Base-by-base conservation (phyloP, 30 jellyfish, hydroid and myxozoan genomes). In the Clytia hemisphaerica region DNA sequence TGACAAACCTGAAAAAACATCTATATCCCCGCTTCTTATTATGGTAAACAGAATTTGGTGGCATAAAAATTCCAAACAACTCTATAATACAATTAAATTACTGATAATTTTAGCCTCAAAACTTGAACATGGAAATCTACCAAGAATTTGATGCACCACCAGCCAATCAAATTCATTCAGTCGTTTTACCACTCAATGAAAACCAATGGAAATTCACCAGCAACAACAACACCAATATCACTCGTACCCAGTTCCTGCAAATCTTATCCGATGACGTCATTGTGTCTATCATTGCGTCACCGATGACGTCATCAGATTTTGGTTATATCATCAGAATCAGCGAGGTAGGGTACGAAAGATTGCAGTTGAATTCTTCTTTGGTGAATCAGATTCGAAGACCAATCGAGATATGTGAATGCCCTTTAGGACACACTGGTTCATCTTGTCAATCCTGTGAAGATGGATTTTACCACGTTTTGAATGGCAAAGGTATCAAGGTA, bases 371-470 rank as follows among this genome's bases (percentile, higher is more conserved):
- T 21, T n/a, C 0, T 21, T n/a, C n/a, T n/a, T n/a, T n/a, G n/a
- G n/a, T n/a, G n/a, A n/a, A n/a, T n/a, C n/a, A n/a, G n/a, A n/a
- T n/a, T n/a, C n/a, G n/a, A n/a, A n/a, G n/a, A n/a, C 65, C 34
- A 37, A 85, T 83, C 25, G 95, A 83, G 67, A 61, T 46, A 25
- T 83, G 95, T 69, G 67, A 46, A 9, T 83, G 95, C 35, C 91
- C 91, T 19, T 9, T 57, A 5, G 91, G 91, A 18, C 75, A 83
- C 48, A 30, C 84, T 14, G 95, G 95, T 6, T 70, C 79, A 6
- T 83, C 95, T 29, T 83, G 95, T 66, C 91, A 83, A 85, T 84
- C 61, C 32, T 31, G 92, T 16, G 16, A 35, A 4, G 14, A 10
- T 7, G 70, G 70, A 6, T 38, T 18, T 42, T 67, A 4, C 37